These are phyloP conservation scores for Cosmia pyralina DNA, from an alignment of 2,888 invertebrate species.

Conservation along the genomic window DNA sequence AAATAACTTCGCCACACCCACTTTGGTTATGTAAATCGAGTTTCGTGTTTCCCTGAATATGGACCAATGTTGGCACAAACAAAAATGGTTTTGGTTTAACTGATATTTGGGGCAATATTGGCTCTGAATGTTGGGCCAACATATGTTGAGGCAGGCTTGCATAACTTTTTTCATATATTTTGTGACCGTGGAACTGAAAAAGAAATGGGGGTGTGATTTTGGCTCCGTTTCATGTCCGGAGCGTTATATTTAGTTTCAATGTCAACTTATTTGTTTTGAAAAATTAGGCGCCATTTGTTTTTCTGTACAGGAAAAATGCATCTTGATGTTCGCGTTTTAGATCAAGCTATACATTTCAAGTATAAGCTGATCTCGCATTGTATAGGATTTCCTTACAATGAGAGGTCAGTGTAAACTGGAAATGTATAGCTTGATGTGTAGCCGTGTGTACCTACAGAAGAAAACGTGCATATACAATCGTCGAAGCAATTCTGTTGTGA, in stretches of 20 bases:
- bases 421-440: too few relatives aligned
- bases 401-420: too few relatives aligned
- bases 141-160: background rate
- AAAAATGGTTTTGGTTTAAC: background rate
- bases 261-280: constrained; percentile 19
- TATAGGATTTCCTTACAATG: too few relatives aligned
- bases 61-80: constrained; percentile 11
- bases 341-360: too few relatives aligned
- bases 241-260: constrained; percentile 25
- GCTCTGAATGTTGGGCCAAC: constrained; percentile 2
- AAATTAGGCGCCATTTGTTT: constrained; percentile 26
- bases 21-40: constrained; percentile 50
- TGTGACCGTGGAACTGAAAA: constrained; percentile 7
- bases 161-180: constrained; percentile 3
- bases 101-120: background rate
- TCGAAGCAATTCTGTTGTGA: constrained; percentile 35
- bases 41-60: constrained; percentile 44
- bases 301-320: background rate
- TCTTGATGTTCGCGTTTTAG: background rate
- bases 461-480: background rate
- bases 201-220: constrained; percentile 38
- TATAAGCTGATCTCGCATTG: too few relatives aligned
- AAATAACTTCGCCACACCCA: constrained; percentile 66
- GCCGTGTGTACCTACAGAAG: background rate
- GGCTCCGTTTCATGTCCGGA: constrained; percentile 19